Conservation (phyloP, 2,113 vertebrate genomes). For the Tyrannus savana region DNA sequence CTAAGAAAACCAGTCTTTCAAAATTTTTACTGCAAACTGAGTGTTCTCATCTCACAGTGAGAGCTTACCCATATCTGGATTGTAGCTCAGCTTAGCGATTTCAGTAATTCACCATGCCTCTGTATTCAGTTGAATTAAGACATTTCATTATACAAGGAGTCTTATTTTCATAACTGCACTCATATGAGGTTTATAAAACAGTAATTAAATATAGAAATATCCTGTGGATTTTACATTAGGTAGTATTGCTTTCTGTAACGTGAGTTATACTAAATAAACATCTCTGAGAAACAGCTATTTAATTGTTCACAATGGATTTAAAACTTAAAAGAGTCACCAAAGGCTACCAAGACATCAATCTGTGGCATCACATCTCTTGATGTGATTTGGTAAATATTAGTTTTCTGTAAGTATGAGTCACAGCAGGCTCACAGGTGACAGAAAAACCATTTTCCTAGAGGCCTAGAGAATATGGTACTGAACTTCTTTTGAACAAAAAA, state of each 20-base stretch:
- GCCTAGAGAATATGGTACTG: neutral
- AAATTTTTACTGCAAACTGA: neutral
- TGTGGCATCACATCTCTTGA: neutral
- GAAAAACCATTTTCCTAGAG: neutral
- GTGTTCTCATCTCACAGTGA: neutral
- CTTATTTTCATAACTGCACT: neutral
- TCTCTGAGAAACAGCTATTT: neutral
- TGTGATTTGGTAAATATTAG: neutral
- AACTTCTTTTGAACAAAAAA: neutral
- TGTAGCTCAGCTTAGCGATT: neutral
- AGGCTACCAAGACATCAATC: neutral
- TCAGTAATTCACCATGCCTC: neutral
- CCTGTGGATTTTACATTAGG: neutral
- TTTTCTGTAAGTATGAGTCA: neutral
- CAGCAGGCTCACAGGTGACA: neutral
- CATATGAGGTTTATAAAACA: neutral
- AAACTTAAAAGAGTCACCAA: neutral
- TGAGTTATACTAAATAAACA: neutral
- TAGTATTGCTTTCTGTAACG: neutral
- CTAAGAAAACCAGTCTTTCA: neutral
- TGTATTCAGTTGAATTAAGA: neutral
- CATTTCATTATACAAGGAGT: neutral
- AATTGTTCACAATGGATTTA: neutral
- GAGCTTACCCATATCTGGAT: neutral
- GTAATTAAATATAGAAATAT: neutral